A percentile compares a stretch with the other conserved stretches of the same genome.
Evolutionary conservation across 1,140 invertebrate species (phyloP).

Genomic region (Eciton burchellii): DNA sequence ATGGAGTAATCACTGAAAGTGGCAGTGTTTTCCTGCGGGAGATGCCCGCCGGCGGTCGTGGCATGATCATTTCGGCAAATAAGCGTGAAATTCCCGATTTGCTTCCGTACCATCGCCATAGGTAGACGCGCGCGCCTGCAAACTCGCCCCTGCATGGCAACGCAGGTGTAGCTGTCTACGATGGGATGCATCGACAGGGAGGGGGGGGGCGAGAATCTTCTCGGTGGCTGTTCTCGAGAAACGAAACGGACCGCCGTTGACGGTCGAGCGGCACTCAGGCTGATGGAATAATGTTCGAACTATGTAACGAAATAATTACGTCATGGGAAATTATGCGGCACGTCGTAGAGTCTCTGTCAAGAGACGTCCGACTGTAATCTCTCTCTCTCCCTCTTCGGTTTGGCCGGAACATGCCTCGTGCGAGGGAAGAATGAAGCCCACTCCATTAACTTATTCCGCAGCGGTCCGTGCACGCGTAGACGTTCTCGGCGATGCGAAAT

Average conservation of each 20-base stretch:
- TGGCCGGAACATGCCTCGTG: neutral
- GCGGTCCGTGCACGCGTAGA: neutral
- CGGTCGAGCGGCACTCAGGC: too few species aligned
- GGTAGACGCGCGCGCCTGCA: conserved; percentile 59
- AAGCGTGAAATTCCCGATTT: conserved; percentile 79
- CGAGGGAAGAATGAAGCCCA: conserved; percentile 36
- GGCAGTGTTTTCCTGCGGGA: conserved; percentile 66
- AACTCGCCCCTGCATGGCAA: conserved; percentile 52
- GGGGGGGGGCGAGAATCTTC: too few species aligned
- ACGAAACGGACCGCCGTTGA: neutral
- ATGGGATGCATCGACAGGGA: neutral
- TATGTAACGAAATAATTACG: neutral
- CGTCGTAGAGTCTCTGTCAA: neutral
- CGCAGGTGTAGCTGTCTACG: conserved; percentile 28
- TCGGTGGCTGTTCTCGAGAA: neutral
- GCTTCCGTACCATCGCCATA: conserved; percentile 73
- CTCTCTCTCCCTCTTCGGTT: neutral
- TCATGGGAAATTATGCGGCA: neutral
- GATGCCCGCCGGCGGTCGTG: conserved; percentile 28
- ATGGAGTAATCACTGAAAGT: conserved; percentile 65
- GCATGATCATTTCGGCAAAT: conserved; percentile 72
- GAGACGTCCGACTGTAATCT: conserved; percentile 18
- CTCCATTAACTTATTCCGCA: conserved; percentile 36
- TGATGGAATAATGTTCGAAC: neutral
- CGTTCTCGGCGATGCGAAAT: conserved; percentile 24